Conservation (phyloP, 2,797 vertebrate genomes). For the Nyctalus aviator region DNA sequence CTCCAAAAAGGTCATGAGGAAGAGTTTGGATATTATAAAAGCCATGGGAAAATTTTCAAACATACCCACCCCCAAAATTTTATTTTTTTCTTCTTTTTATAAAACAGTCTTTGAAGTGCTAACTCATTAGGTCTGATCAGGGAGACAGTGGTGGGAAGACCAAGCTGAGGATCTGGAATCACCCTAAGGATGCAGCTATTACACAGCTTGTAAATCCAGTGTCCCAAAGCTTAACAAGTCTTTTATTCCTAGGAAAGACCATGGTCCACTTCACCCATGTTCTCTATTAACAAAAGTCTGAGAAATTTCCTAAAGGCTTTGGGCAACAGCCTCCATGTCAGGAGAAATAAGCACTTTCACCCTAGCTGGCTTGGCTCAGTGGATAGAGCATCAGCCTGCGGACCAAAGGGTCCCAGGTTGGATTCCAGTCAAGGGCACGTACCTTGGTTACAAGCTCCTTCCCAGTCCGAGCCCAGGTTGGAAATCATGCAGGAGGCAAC, state of each 20-base stretch:
- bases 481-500: too few species aligned
- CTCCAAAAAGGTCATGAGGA: not conserved
- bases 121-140: conserved; percentile 33
- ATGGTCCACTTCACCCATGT: not conserved
- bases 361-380: too few species aligned
- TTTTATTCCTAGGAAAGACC: conserved; percentile 49
- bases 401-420: too few species aligned
- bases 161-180: not conserved
- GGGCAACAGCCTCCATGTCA: not conserved
- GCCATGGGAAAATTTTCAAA: not conserved
- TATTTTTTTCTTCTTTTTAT: not conserved
- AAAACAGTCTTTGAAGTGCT: not conserved
- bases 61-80: not conserved
- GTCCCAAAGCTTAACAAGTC: not conserved
- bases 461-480: too few species aligned
- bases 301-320: conserved; percentile 16
- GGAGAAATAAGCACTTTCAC: not conserved
- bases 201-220: not conserved
- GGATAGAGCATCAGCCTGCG: too few species aligned
- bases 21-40: not conserved
- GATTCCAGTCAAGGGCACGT: too few species aligned
- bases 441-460: too few species aligned
- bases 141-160: not conserved
- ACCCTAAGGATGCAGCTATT: not conserved
- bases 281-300: not conserved